Percentiles rank a stretch among this genome's conserved stretches.
phyloP scores from a whole-genome alignment of 2,113 vertebrate species.

The Misgurnus anguillicaudatus region DNA sequence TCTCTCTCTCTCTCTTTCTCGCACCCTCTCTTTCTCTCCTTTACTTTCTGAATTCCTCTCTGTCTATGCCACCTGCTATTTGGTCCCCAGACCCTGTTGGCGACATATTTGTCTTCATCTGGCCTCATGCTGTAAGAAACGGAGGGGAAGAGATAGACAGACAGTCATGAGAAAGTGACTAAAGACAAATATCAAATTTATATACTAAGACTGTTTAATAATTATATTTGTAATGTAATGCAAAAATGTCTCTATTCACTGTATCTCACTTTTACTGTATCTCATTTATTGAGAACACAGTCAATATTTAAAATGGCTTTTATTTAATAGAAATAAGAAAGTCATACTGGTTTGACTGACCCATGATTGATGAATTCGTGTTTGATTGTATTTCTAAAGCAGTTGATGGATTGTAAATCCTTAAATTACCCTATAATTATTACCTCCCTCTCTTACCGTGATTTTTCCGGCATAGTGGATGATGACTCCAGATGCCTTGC shows the following conservation, averaged over 20 bases:
- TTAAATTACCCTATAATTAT: conserved; percentile 22
- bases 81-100: conserved; percentile 46
- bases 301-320: too few species aligned
- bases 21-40: conserved; percentile 12
- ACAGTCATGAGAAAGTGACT: conserved; percentile 1
- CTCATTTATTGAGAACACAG: not conserved
- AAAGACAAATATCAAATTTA: too few species aligned
- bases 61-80: conserved; percentile 64
- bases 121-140: conserved; percentile 37
- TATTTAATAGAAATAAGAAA: too few species aligned
- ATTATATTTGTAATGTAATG: too few species aligned
- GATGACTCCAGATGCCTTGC: conserved; percentile 57
- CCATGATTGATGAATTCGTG: too few species aligned
- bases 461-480: conserved; percentile 10
- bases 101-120: conserved; percentile 49
- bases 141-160: not conserved
- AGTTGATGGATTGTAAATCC: conserved; percentile 29
- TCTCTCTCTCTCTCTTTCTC: conserved; percentile 30
- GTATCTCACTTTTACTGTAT: not conserved
- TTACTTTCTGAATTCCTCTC: conserved; percentile 44
- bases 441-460: not conserved
- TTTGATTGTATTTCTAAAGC: not conserved
- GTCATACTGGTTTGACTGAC: too few species aligned
- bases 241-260: too few species aligned
- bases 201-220: too few species aligned